Evolutionary conservation across 2,113 vertebrate species (phyloP).

Genomic region (Caloenas nicobarica): DNA sequence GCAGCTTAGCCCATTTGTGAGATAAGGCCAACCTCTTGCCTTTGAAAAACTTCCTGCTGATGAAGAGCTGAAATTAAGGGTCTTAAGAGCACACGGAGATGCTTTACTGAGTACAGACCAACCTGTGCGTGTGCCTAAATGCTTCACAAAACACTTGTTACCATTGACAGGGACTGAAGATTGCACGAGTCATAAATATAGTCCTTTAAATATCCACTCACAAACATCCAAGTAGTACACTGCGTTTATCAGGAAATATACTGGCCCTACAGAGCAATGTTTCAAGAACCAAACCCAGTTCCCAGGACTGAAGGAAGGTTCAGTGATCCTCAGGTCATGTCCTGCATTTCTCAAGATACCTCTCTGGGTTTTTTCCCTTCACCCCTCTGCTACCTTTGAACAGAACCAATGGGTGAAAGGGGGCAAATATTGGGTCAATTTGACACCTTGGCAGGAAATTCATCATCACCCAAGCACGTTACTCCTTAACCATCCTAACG

Average conservation of each 20-base stretch:
- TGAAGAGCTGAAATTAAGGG: neutral
- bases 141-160: neutral
- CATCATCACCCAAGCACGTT: neutral
- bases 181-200: neutral
- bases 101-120: neutral
- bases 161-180: neutral
- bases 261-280: neutral
- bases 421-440: neutral
- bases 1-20: neutral
- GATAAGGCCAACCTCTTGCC: neutral
- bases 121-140: neutral
- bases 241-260: neutral
- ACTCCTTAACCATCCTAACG: neutral
- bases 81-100: neutral
- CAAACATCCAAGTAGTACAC: neutral
- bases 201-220: neutral
- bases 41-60: neutral
- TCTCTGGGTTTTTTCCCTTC: fast-evolving
- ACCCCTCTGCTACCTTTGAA: neutral
- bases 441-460: neutral
- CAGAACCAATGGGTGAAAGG: neutral
- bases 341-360: neutral
- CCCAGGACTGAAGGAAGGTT: neutral
- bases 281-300: neutral
- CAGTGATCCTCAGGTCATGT: neutral